Base-by-base conservation (phyloP, 2,797 vertebrate genomes). In the Rallus crepitans region DNA sequence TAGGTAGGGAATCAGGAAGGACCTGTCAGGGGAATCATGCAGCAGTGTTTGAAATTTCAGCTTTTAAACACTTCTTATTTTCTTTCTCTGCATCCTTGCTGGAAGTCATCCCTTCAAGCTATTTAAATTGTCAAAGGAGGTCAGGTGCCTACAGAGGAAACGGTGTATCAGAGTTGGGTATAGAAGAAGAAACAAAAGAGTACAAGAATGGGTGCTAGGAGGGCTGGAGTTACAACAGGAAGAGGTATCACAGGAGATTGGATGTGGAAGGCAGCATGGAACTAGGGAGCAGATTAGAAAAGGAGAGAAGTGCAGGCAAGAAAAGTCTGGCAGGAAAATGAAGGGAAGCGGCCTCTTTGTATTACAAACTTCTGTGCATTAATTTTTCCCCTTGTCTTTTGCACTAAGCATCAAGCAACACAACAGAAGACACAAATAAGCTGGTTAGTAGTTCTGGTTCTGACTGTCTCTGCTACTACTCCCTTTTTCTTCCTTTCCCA, bases 81-180 rank as follows among this genome's bases (percentile, higher is more conserved):
- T 47, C 47, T 21, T 47, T 47, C 47, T 47, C 20, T 47, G 47
- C 47, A 47, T 23, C 47, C 47, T 47, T 47, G 21, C 47, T 21
- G 47, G 47, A 47, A 47, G 47, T 47, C 47, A 47, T 47, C 47
- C 47, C 15, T 64, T 39, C 1, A 3, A 87, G n/a, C 16, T 45
- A 50, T 47, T 69, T 72, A 31, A 89, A 19, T 31, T 56, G 35
- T 33, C 21, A 31, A 28, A 28, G 48, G 7, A 40, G 25, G 55
- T 28, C 17, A 55, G 14, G 15, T 63, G 7, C 30, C 56, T 45
- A 40, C 7, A 73, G 33, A 76, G 30, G 10, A 50, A 82, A 55
- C 0, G 3, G 9, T 23, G 4, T 20, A 3, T 76, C 40, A 55
- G 40, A 37, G 45, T 33, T 60, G 0, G 3, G 5, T 61, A 10